Conservation (phyloP, 2,888 invertebrate species). For the Pollenia griseotomentosa region DNA sequence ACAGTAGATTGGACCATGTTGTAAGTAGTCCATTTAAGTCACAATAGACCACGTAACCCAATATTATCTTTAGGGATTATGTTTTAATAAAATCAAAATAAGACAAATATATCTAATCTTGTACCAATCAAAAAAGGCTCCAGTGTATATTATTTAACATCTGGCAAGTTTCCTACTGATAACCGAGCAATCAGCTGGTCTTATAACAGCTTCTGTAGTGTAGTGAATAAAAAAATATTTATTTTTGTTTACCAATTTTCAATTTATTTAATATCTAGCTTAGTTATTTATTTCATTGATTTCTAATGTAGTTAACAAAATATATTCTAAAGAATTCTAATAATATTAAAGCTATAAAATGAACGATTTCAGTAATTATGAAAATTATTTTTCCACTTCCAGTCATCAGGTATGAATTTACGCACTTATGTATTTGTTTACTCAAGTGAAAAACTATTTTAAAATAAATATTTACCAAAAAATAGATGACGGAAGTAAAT, state of each 20-base stretch:
- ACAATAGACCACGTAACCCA: no score
- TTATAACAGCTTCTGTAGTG: slow-evolving; percentile 28
- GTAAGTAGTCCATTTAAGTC: no score
- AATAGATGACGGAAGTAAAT: slow-evolving; percentile 47
- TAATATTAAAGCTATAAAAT: slow-evolving; percentile 74
- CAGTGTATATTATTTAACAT: neutral
- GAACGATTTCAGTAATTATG: slow-evolving; percentile 80
- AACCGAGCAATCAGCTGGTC: slow-evolving; percentile 54
- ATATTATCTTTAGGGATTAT: no score
- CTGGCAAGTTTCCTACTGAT: slow-evolving; percentile 38
- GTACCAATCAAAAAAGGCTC: neutral
- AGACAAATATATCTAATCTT: no score
- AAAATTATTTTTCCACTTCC: slow-evolving; percentile 78
- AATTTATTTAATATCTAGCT: neutral
- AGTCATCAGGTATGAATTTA: slow-evolving; percentile 76
- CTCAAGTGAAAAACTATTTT: slow-evolving; percentile 16
- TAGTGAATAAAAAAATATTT: slow-evolving; percentile 21
- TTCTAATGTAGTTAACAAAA: slow-evolving; percentile 4
- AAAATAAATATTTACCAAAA: neutral
- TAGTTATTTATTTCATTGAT: slow-evolving; percentile 27
- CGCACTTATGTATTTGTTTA: slow-evolving; percentile 5
- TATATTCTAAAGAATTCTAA: slow-evolving; percentile 15
- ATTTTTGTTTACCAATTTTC: slow-evolving; percentile 42
- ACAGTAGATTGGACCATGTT: no score
- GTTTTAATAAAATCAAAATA: no score